phyloP scores from a whole-genome alignment of 2,113 vertebrate genomes.

The Orientallactaga bullata region DNA sequence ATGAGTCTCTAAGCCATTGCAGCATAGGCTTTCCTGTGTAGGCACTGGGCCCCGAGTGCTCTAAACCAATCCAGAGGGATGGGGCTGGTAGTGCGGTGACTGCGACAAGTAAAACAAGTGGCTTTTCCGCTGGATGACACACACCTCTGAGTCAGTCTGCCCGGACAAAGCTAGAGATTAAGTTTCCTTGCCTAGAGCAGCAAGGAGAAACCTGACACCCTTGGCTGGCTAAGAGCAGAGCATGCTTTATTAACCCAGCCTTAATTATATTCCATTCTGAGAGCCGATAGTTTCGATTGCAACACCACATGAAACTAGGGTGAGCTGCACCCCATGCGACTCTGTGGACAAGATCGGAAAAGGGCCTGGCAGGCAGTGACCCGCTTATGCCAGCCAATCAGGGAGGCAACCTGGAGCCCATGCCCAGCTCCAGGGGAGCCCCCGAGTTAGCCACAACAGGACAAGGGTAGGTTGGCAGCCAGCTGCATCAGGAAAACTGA shows the following conservation, averaged over 20 bases:
- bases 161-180: constrained; percentile 80
- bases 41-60: background rate
- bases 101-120: constrained; percentile 76
- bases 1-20: background rate
- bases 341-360: constrained; percentile 70
- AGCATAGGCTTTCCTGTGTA: background rate
- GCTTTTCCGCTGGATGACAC: constrained; percentile 79
- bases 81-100: background rate
- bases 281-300: constrained; percentile 89
- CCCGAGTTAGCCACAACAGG: background rate
- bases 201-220: constrained; percentile 85
- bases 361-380: constrained; percentile 70
- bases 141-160: constrained; percentile 83
- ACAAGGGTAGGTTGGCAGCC: background rate
- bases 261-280: constrained; percentile 86
- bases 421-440: constrained; percentile 46
- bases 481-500: constrained; percentile 17
- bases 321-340: constrained; percentile 74
- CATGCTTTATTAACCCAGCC: constrained; percentile 84
- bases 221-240: constrained; percentile 83
- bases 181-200: constrained; percentile 85
- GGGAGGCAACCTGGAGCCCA: background rate
- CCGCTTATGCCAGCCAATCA: constrained; percentile 56
- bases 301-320: constrained; percentile 85
- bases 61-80: background rate